phyloP scores from a whole-genome alignment of 2,888 invertebrate species.

The Liposcelis brunnea region DNA sequence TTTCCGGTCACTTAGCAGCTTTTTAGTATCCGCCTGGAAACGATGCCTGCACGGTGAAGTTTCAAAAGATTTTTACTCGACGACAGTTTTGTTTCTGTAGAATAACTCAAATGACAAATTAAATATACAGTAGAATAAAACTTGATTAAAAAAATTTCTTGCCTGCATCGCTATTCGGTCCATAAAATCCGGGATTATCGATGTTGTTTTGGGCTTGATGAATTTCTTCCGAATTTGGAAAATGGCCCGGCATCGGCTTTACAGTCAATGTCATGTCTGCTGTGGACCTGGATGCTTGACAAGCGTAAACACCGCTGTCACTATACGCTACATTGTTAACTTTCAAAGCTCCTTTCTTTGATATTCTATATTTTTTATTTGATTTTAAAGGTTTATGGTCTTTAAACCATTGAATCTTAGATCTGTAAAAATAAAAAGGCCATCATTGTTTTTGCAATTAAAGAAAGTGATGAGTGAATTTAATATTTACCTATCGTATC shows the following conservation, averaged over 20 bases:
- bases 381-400: conserved; percentile 53
- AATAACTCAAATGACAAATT: too few species aligned
- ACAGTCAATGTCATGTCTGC: conserved; percentile 68
- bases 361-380: conserved; percentile 71
- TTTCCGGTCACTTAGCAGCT: too few species aligned
- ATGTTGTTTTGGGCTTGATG: conserved; percentile 31
- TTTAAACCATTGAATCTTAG: conserved; percentile 78
- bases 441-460: too few species aligned
- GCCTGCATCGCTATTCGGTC: conserved; percentile 26
- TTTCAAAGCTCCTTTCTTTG: conserved; percentile 77
- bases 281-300: conserved; percentile 60
- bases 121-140: not conserved
- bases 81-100: too few species aligned
- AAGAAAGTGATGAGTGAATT: too few species aligned
- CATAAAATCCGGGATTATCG: conserved; percentile 31
- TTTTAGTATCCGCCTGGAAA: too few species aligned
- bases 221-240: conserved; percentile 64
- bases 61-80: too few species aligned
- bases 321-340: conserved; percentile 63
- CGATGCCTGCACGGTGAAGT: too few species aligned
- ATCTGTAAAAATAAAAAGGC: conserved; percentile 27
- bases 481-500: conserved; percentile 32
- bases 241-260: conserved; percentile 60
- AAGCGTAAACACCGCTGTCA: conserved; percentile 74
- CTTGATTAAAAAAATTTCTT: conserved; percentile 1